Conservation (phyloP, 1,140 invertebrate genomes). For the Bathynomus jamesi region DNA sequence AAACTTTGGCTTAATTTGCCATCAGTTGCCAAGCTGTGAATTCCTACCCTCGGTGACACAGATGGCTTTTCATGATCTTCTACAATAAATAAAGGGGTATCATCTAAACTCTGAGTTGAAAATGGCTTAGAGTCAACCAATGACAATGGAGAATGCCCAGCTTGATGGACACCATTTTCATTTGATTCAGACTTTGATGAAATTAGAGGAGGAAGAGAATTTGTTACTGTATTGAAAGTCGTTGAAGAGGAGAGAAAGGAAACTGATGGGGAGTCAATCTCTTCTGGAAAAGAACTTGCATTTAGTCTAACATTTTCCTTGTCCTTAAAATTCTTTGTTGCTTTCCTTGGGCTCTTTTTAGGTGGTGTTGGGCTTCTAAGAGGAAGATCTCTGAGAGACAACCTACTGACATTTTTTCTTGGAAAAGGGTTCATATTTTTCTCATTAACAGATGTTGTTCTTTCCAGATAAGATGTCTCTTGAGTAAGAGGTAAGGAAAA, state of each 20-base stretch:
- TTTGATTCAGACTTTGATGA: background rate
- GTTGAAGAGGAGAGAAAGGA: no score
- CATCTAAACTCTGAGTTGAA: background rate
- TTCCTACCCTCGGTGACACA: background rate
- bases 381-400: background rate
- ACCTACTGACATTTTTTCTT: background rate
- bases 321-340: background rate
- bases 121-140: no score
- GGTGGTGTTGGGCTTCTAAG: background rate
- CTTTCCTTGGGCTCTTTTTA: background rate
- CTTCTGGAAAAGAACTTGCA: no score
- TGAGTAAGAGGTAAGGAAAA: no score
- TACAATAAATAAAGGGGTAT: background rate
- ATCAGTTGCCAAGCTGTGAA: background rate
- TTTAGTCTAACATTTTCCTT: no score
- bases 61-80: background rate
- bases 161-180: no score
- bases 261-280: no score
- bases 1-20: background rate
- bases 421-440: background rate
- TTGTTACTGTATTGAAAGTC: no score
- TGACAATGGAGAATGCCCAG: no score
- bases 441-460: background rate
- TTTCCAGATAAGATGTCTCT: background rate
- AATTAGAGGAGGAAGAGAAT: background rate